Evolutionary conservation across 1,140 invertebrate genomes (phyloP).

Genomic region (Dreissena polymorpha): DNA sequence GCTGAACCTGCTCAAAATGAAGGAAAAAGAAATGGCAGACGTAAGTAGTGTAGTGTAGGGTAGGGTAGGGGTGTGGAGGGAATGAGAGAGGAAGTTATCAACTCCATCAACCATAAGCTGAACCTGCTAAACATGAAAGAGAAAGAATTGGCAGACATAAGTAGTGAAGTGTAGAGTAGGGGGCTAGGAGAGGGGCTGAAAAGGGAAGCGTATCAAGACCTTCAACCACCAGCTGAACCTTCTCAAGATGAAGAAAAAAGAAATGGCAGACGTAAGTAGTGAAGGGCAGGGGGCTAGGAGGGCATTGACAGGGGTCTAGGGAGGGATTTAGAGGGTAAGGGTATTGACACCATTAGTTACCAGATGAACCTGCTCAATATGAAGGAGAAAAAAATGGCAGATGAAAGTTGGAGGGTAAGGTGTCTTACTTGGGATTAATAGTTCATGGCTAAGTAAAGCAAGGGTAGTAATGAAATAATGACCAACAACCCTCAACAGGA

Average conservation of each 20-base stretch:
- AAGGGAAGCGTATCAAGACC: constrained; percentile 62
- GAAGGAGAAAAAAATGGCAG: constrained; percentile 74
- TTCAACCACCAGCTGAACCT: constrained; percentile 68
- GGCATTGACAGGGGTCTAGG: constrained; percentile 63
- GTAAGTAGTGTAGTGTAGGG: too few species aligned
- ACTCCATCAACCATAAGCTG: constrained; percentile 68
- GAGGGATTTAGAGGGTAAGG: constrained; percentile 65
- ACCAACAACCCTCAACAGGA: too few species aligned
- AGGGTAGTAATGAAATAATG: too few species aligned
- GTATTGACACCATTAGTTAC: constrained; percentile 64
- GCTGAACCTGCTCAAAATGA: constrained; percentile 64
- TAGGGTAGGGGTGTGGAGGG: constrained; percentile 66
- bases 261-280: constrained; percentile 76
- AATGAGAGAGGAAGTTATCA: constrained; percentile 63
- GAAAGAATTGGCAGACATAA: constrained; percentile 73
- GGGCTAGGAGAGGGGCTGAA: too few species aligned
- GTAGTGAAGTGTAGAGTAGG: too few species aligned
- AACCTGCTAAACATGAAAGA: constrained; percentile 69
- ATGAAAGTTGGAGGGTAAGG: too few species aligned
- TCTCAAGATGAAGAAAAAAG: constrained; percentile 70
- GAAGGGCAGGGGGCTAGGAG: constrained; percentile 69
- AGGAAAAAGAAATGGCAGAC: constrained; percentile 75
- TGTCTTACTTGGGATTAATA: too few species aligned
- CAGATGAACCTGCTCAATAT: constrained; percentile 65
- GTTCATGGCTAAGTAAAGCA: too few species aligned